These are phyloP conservation scores for Tetanocera ferruginea DNA, from an alignment of 2,888 invertebrate genomes.

Conservation along the genomic window DNA sequence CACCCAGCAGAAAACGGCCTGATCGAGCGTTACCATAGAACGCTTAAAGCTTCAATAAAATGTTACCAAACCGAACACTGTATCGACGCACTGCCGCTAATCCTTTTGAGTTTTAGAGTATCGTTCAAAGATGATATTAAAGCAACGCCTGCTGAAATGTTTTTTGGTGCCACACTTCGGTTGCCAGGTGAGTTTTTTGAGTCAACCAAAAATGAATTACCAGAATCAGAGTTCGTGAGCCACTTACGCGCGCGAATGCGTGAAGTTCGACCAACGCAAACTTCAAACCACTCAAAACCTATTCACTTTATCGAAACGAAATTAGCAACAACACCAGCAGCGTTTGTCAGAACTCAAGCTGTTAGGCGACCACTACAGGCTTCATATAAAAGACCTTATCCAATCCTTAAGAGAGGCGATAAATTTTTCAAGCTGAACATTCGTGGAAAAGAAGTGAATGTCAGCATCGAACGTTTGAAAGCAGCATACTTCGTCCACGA, in stretches of 20 bases:
- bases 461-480: conserved; percentile 40
- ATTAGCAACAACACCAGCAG: not conserved
- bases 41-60: conserved; percentile 42
- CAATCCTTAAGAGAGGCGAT: not conserved
- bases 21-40: conserved; percentile 45
- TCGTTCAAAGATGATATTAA: not conserved
- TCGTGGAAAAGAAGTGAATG: conserved; percentile 16
- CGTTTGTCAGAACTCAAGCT: conserved; percentile 17
- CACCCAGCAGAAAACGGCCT: conserved; percentile 43
- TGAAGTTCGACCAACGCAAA: not conserved
- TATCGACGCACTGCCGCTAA: conserved; percentile 37
- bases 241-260: not conserved
- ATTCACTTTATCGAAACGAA: not conserved
- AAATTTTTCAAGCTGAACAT: conserved; percentile 10
- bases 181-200: not conserved
- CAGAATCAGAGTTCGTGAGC: not conserved
- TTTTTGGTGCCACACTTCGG: not conserved
- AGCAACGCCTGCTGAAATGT: not conserved
- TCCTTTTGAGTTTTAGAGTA: not conserved
- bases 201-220: not conserved
- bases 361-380: conserved; percentile 3
- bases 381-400: conserved; percentile 30
- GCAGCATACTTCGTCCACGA: conserved; percentile 38
- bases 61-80: conserved; percentile 31
- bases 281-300: not conserved